phyloP scores from a whole-genome alignment of 2,113 vertebrate genomes.

The Lagenorhynchus albirostris region DNA sequence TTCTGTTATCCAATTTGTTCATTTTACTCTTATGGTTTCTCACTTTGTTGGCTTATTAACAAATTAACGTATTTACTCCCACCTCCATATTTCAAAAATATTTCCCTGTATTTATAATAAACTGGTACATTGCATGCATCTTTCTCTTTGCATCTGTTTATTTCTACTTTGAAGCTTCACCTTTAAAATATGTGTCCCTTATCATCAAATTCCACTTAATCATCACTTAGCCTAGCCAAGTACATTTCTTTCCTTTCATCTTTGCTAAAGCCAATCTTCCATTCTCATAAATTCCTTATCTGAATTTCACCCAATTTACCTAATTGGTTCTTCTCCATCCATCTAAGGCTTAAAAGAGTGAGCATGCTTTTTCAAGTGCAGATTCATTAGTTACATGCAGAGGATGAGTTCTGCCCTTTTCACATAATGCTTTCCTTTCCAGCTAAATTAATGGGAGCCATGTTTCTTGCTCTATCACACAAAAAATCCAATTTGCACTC shows the following conservation, averaged over 20 bases:
- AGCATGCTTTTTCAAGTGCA: constrained; percentile 57
- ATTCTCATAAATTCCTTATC: constrained; percentile 67
- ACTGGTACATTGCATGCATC: background rate
- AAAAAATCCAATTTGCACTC: constrained; percentile 33
- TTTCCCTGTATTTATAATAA: constrained; percentile 19
- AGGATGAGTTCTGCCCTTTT: constrained; percentile 48
- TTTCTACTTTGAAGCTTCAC: constrained; percentile 45
- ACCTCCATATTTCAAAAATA: background rate
- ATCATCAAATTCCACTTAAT: constrained; percentile 51
- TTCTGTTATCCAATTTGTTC: background rate
- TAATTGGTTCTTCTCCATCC: constrained; percentile 62
- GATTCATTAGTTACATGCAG: constrained; percentile 54
- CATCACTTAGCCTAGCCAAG: constrained; percentile 61
- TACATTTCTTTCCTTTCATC: constrained; percentile 66
- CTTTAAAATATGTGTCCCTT: constrained; percentile 43
- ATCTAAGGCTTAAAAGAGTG: constrained; percentile 39
- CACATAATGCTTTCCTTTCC: constrained; percentile 37
- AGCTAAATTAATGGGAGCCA: constrained; percentile 37
- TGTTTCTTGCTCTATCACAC: constrained; percentile 24
- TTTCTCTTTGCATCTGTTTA: constrained; percentile 28
- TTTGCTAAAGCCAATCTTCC: constrained; percentile 49
- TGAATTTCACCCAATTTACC: constrained; percentile 70
- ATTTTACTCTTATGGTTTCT: background rate
- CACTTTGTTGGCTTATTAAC: background rate
- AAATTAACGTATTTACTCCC: background rate